These are phyloP conservation scores for Sebastes dallii DNA, from an alignment of 2,797 vertebrate species.

Conservation along the genomic window DNA sequence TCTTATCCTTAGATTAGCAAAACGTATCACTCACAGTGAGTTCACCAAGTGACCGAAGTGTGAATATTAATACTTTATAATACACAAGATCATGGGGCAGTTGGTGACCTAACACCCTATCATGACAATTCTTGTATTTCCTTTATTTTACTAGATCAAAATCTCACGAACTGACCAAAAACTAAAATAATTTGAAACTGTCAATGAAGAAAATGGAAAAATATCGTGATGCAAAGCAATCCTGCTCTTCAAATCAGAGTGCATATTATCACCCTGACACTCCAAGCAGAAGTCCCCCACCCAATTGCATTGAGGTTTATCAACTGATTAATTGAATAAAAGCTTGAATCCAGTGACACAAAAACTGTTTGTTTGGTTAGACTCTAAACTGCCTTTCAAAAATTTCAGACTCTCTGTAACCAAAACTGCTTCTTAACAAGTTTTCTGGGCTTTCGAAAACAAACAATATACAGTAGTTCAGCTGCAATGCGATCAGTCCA, in stretches of 20 bases:
- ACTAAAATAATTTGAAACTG: background rate
- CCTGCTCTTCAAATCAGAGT: background rate
- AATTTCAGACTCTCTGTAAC: background rate
- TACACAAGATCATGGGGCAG: background rate
- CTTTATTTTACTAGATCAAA: background rate
- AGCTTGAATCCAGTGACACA: background rate
- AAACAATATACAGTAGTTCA: no score
- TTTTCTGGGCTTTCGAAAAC: no score
- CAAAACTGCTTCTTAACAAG: background rate
- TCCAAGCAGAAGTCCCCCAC: background rate
- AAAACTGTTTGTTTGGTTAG: background rate
- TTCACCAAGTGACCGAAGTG: background rate
- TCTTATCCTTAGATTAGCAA: background rate
- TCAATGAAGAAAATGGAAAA: no score
- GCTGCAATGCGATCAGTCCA: no score
- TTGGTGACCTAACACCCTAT: background rate
- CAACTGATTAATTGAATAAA: background rate
- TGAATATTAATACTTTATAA: background rate
- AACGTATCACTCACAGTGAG: background rate
- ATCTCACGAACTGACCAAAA: background rate
- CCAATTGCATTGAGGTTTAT: background rate
- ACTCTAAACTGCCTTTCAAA: background rate
- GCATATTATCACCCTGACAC: conserved; percentile 3
- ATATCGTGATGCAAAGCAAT: background rate
- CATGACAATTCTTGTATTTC: background rate